A percentile compares a stretch with the other conserved stretches of the same genome.
phyloP scores from a whole-genome alignment of 92 coral and sea anemone species.

The Pocillopora meandrina region DNA sequence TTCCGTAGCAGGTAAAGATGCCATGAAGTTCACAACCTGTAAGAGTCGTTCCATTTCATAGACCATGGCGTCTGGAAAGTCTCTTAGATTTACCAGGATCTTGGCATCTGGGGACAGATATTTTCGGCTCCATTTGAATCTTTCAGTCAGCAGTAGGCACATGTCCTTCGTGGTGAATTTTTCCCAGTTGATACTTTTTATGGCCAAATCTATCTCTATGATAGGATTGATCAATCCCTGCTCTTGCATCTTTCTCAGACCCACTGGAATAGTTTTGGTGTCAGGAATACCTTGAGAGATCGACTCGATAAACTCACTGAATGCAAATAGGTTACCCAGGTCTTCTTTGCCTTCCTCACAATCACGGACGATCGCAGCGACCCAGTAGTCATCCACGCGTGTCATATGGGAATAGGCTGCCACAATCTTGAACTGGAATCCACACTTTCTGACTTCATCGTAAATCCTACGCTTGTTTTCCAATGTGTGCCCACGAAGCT shows the following conservation, averaged over 20 bases:
- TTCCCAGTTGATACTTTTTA: conserved; percentile 22
- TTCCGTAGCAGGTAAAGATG: conserved; percentile 20
- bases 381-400: conserved; percentile 59
- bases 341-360: conserved; percentile 43
- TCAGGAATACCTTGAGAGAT: conserved; percentile 27
- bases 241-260: conserved; percentile 28
- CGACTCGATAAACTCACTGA: conserved; percentile 51
- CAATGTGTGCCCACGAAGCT: conserved; percentile 46
- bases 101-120: conserved; percentile 37
- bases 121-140: conserved; percentile 42
- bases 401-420: conserved; percentile 75
- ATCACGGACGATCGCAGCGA: conserved; percentile 3
- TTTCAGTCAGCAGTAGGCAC: conserved; percentile 24
- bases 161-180: conserved; percentile 19
- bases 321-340: conserved; percentile 54
- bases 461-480: conserved; percentile 67
- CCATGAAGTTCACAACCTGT: conserved; percentile 40
- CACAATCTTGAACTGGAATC: conserved; percentile 57
- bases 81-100: conserved; percentile 54
- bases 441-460: conserved; percentile 59
- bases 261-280: conserved; percentile 38
- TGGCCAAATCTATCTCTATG: conserved; percentile 46
- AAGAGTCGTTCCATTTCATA: conserved; percentile 44
- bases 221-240: conserved; percentile 33
- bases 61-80: conserved; percentile 53